These are phyloP conservation scores for Lontra canadensis DNA, from an alignment of 2,113 vertebrate species.

Conservation along the genomic window DNA sequence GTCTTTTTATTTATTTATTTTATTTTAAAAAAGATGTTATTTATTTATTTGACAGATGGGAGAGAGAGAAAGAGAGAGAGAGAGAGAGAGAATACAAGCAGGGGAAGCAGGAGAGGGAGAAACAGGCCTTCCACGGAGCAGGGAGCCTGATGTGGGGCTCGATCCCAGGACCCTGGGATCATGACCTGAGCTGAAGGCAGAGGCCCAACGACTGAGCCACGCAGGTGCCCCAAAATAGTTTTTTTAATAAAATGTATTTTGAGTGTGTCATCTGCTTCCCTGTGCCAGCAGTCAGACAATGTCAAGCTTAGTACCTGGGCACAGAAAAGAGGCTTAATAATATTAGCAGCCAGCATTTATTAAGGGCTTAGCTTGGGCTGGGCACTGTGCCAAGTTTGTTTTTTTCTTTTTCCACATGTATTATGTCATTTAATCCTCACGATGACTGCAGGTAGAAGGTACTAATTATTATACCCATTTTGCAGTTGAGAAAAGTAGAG, in stretches of 20 bases:
- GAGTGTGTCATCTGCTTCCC: not conserved
- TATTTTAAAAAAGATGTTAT: no score
- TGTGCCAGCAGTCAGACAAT: not conserved
- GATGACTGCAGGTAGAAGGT: not conserved
- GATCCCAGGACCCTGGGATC: no score
- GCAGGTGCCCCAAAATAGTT: not conserved
- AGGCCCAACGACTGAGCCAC: no score
- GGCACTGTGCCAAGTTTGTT: not conserved
- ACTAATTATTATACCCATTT: constrained; percentile 30
- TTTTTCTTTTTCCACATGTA: not conserved
- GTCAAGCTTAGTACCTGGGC: not conserved
- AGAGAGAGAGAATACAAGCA: no score
- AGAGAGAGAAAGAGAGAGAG: no score
- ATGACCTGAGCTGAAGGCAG: no score
- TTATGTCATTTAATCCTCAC: constrained; percentile 25
- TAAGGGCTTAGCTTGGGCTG: constrained; percentile 24
- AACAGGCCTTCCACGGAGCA: no score
- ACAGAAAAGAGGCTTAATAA: not conserved
- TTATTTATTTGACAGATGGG: no score
- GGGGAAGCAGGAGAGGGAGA: no score
- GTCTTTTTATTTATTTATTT: not conserved
- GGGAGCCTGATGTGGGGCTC: no score
- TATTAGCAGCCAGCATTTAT: not conserved
- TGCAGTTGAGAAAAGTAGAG: constrained; percentile 39
- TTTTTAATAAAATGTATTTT: not conserved